Conservation (phyloP, 2,113 vertebrate genomes). For the Onychostoma macrolepis region DNA sequence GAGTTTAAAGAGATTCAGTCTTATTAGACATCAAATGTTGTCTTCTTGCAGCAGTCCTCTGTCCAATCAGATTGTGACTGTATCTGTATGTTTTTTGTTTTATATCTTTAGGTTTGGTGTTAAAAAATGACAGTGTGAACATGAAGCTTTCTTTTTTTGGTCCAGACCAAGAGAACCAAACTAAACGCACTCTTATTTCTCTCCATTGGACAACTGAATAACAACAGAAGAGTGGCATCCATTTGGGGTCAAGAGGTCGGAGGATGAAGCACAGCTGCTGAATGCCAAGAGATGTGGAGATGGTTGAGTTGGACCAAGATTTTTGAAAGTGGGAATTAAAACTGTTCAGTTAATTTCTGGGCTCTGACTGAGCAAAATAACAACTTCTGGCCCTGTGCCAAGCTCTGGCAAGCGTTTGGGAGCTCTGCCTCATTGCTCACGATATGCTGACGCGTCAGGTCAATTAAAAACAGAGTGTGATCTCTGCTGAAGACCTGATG, state of each 20-base stretch:
- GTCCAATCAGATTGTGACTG: neutral
- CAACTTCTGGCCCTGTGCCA: neutral
- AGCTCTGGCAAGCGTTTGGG: slow-evolving; percentile 8
- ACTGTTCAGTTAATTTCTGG: neutral
- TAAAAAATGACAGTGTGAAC: neutral
- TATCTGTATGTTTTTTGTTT: neutral
- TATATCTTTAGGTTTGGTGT: neutral
- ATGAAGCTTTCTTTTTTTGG: neutral
- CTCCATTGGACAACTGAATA: neutral
- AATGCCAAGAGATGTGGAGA: neutral
- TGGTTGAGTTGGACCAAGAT: neutral
- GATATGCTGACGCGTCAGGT: slow-evolving; percentile 10
- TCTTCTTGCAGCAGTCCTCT: neutral
- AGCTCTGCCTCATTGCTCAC: slow-evolving; percentile 16
- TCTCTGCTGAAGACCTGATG: slow-evolving; percentile 27
- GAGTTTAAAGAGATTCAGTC: neutral
- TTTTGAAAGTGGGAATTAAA: neutral
- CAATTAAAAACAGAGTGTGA: slow-evolving; percentile 15
- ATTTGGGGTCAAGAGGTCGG: neutral
- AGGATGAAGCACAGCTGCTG: neutral
- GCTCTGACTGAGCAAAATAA: neutral
- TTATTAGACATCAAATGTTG: neutral
- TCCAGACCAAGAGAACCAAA: neutral
- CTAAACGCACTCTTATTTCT: neutral
- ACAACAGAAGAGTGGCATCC: neutral